These are phyloP conservation scores for Formica selysi DNA, from an alignment of 1,140 invertebrate genomes.

Conservation along the genomic window DNA sequence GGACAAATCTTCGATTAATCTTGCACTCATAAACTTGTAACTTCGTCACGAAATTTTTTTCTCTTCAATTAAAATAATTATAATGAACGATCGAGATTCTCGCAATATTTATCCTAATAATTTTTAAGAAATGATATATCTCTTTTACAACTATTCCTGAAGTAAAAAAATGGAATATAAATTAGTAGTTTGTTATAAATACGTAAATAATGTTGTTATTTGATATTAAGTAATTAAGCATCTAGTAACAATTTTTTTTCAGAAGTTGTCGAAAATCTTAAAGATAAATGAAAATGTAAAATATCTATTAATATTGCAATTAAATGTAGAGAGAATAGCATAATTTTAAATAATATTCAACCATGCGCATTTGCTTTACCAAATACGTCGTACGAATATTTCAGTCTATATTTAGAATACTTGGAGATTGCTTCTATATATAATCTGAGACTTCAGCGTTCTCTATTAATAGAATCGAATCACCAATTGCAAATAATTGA, in stretches of 20 bases:
- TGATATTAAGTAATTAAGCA: not conserved
- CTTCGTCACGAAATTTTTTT: not conserved
- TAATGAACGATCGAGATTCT: conserved; percentile 5
- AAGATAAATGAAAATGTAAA: not conserved
- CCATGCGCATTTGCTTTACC: not conserved
- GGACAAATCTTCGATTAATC: not conserved
- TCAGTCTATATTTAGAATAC: conserved; percentile 43
- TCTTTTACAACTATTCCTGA: not conserved
- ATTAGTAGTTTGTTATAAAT: not conserved
- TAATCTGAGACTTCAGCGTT: conserved; percentile 9
- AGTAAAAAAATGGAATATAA: not conserved
- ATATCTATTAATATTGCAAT: not conserved
- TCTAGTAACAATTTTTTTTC: not conserved
- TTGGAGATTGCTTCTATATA: conserved; percentile 27
- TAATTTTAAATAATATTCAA: not conserved
- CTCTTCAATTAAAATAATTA: not conserved
- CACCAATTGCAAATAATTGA: not conserved
- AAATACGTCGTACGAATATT: conserved; percentile 9
- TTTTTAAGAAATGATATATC: not conserved
- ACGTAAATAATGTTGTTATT: not conserved
- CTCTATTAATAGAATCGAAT: conserved; percentile 65
- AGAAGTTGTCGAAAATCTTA: not conserved
- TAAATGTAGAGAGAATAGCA: not conserved
- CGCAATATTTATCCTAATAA: not conserved
- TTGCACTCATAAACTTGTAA: conserved; percentile 24